Evolutionary conservation across 2,797 vertebrate genomes (phyloP), one percentile per base, ranked within the genome.

Genomic region (Manis javanica): DNA sequence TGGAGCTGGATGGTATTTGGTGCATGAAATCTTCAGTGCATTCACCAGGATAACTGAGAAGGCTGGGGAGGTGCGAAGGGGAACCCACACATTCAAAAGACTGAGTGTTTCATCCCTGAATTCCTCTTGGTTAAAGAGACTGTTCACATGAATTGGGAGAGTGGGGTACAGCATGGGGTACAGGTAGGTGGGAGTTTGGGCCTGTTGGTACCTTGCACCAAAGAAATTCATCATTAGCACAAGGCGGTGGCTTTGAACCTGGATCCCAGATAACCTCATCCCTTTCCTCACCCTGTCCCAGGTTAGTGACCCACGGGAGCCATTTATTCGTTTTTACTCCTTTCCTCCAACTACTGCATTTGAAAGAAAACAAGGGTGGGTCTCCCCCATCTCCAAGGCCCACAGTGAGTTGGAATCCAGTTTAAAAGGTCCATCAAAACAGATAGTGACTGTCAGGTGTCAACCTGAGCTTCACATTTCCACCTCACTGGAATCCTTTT

Each of bases 1-100:
- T 92, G 98, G 98, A 98, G 98, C 98, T 91, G 97, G 97, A 97
- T 98, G 98, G 98, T 98, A 98, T 99, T 98, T 98, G 98, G 97
- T 94, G 95, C 94, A 92, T 97, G 97, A 98, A 98, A 98, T 98
- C 94, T 93, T 95, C 2, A 14, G 83, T 91, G 91, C 34, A 6
- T 97, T 97, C 87, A 78, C 79, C 10, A 6, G 72, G 97, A 84
- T 93, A 71, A 86, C 94, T n/a, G 94, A 91, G 94, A 95, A 93
- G 89, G 39, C 13, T 29, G 57, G 87, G 64, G 61, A 87, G 87
- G 37, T 4, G 2, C 4, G 1, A 24, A 42, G 26, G 0, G 71
- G 92, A 31, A 68, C 68, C 39, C 37, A 68, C 68, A 31, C 6
- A 1, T 78, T 88, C 71, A 63, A 75, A 97, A 72, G 89, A 95